These are phyloP conservation scores for Ochotona curzoniae DNA, from an alignment of 2,113 vertebrate genomes.

Conservation along the genomic window DNA sequence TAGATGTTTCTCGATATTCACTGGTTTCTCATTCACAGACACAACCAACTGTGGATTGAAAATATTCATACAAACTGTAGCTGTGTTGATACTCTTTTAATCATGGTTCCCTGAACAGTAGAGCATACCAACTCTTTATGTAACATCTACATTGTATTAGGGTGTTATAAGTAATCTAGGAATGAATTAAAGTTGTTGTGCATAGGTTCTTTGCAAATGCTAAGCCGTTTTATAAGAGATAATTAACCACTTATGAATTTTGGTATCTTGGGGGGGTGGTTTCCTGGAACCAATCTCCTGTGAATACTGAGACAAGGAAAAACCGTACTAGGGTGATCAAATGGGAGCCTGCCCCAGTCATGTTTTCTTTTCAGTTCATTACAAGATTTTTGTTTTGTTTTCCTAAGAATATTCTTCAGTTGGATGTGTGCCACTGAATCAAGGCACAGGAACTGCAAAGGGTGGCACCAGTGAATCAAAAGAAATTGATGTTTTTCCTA, in stretches of 20 bases:
- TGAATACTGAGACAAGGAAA: not conserved
- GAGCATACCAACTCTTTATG: not conserved
- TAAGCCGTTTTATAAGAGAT: not conserved
- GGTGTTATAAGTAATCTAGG: not conserved
- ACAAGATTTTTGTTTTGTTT: not conserved
- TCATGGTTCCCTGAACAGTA: not conserved
- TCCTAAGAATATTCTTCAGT: not conserved
- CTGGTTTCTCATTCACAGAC: not conserved
- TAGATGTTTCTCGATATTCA: not conserved
- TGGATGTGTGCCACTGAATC: not conserved
- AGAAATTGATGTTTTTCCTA: not conserved
- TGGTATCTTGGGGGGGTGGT: not conserved
- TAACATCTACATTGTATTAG: not conserved
- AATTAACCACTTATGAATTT: not conserved
- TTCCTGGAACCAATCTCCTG: not conserved
- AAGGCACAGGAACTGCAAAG: conserved; percentile 29
- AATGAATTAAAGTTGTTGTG: not conserved
- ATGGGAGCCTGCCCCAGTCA: not conserved
- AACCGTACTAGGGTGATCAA: not conserved
- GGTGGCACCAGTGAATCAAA: not conserved
- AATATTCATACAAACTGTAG: not conserved
- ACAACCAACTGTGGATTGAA: not conserved
- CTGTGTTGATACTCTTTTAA: not conserved
- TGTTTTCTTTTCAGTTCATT: not conserved
- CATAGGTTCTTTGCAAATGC: not conserved